These are phyloP conservation scores for Tyto alba DNA, from an alignment of 2,113 vertebrate species.

Conservation along the genomic window DNA sequence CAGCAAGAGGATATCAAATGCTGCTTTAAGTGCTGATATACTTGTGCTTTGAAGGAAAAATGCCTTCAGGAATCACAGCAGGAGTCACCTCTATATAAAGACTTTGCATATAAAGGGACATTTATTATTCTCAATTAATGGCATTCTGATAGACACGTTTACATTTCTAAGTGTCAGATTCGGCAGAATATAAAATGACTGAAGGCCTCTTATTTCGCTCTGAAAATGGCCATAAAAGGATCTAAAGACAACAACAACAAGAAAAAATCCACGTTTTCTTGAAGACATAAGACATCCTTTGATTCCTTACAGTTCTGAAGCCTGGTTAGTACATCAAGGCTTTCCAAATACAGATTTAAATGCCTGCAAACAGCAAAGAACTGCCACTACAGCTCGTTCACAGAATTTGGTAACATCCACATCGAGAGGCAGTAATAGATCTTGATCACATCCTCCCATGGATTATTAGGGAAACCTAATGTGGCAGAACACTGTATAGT, in stretches of 20 bases:
- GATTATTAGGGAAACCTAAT: slow-evolving; percentile 67
- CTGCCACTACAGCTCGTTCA: not conserved
- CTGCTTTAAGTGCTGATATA: slow-evolving; percentile 45
- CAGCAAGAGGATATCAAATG: slow-evolving; percentile 1
- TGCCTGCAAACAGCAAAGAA: slow-evolving; percentile 29
- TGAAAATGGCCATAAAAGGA: slow-evolving; percentile 22
- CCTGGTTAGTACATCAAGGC: not conserved
- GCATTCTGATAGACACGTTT: slow-evolving; percentile 43
- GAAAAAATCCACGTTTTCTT: not conserved
- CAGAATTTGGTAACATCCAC: not conserved
- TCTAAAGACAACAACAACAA: not conserved
- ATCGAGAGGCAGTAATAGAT: slow-evolving; percentile 42
- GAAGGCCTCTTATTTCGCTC: not conserved
- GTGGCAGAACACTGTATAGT: slow-evolving; percentile 48
- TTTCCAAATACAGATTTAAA: slow-evolving; percentile 5
- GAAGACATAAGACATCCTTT: not conserved
- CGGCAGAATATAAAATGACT: slow-evolving; percentile 9
- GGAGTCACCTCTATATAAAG: slow-evolving; percentile 44
- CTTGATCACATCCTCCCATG: slow-evolving; percentile 48
- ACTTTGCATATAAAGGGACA: slow-evolving; percentile 29
- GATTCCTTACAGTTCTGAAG: not conserved
- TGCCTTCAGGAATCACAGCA: slow-evolving; percentile 45
- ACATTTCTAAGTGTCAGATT: slow-evolving; percentile 35
- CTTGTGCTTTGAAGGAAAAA: slow-evolving; percentile 60
- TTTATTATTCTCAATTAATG: slow-evolving; percentile 62